Base-by-base conservation (phyloP, 30 jellyfish, hydroid and myxozoan genomes). In the Hydra vulgaris region DNA sequence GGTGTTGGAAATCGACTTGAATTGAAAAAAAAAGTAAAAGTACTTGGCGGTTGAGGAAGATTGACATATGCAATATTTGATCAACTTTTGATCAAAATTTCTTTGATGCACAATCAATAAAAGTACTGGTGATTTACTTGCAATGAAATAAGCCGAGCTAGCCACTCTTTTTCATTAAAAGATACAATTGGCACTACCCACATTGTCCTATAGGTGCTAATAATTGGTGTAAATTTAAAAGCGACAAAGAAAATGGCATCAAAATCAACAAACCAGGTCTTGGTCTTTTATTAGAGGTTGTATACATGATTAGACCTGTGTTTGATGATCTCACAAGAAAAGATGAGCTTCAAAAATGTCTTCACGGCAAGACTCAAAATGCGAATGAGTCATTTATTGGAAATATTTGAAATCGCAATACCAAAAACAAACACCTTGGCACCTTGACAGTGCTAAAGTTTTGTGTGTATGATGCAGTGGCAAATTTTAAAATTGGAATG, bases 301-400 rank as follows among this genome's bases (percentile, higher is more conserved):
- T 53, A 77, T 40, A 40, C 55, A 74, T 56, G 61, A 72, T 70
- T 79, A 74, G 61, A 82, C 75, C 21, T 40, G 79, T 72, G 66
- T 22, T 20, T 69, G 54, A 40, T 5, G 61, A 40, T 12, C 61
- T 40, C 61, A 40, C 61, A 3, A 3, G 12, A 40, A 12, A 40
- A 3, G 85, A 81, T 17, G 27, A 69, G 88, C 83, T 81, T 27
- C 19, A 52, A 26, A 72, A 71, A 52, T 71, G 84, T 73, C 68
- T 82, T 76, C 86, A 71, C 75, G 89, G 89, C 20, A 73, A 4
- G 78, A 72, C 89, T 18, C 89, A 82, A 82, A 82, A 82, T 61
- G 77, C 84, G 21, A 69, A 81, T 72, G 88, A 81, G 84, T 70
- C 86, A 0, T 81, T 69, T 82, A 81, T 67, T 74, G 83, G 74